Conservation (phyloP, 1,140 invertebrate genomes). For the Drosophila chauvacae region DNA sequence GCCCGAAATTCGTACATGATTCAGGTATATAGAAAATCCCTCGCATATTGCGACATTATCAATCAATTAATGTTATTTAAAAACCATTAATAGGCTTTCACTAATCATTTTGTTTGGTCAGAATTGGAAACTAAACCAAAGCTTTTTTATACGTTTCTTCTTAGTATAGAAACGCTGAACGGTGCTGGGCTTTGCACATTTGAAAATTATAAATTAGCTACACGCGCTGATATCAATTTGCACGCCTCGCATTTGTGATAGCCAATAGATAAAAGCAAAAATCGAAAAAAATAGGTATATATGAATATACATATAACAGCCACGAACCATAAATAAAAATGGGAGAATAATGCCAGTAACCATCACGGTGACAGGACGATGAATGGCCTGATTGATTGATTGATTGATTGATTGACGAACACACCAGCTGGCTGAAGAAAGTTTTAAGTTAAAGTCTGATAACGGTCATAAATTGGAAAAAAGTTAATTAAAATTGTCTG, state of each 20-base stretch:
- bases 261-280: slow-evolving; percentile 32
- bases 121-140: slow-evolving; percentile 41
- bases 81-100: slow-evolving; percentile 76
- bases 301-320: not conserved
- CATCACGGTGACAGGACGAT: slow-evolving; percentile 21
- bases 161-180: slow-evolving; percentile 13
- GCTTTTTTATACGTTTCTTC: not conserved
- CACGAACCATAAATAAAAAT: slow-evolving; percentile 25
- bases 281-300: not conserved
- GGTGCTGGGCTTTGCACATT: slow-evolving; percentile 7
- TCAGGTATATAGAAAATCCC: slow-evolving; percentile 9
- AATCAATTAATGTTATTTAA: slow-evolving; percentile 75
- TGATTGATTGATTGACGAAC: slow-evolving; percentile 17
- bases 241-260: slow-evolving; percentile 54
- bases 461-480: slow-evolving; percentile 12
- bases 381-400: slow-evolving; percentile 29
- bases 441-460: slow-evolving; percentile 20
- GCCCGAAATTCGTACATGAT: not conserved
- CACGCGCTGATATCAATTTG: slow-evolving; percentile 70
- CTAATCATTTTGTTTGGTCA: slow-evolving; percentile 79
- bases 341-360: slow-evolving; percentile 15
- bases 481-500: slow-evolving; percentile 32
- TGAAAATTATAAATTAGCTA: slow-evolving; percentile 67
- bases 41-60: slow-evolving; percentile 19
- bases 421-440: slow-evolving; percentile 16